phyloP scores from a whole-genome alignment of 2,797 vertebrate species.

The Enteromius mattozi region DNA sequence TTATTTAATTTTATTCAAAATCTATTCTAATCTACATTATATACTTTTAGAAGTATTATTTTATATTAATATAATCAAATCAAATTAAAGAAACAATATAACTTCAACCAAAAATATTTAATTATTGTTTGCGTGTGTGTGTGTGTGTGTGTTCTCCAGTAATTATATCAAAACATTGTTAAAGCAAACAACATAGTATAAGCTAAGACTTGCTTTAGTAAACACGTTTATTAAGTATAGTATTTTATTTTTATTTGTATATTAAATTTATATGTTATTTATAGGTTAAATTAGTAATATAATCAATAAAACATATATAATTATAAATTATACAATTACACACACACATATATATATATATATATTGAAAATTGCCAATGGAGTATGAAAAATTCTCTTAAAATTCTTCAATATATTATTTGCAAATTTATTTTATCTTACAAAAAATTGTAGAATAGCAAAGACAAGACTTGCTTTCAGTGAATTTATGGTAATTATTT shows the following conservation, averaged over 20 bases:
- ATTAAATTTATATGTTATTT: not conserved
- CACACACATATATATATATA: not conserved
- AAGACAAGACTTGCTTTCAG: not conserved
- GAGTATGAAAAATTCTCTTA: not conserved
- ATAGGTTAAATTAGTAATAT: not conserved
- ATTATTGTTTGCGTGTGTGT: not conserved
- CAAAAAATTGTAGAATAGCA: not conserved
- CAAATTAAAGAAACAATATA: conserved; percentile 3
- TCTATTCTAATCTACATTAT: not conserved
- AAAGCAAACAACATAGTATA: not conserved
- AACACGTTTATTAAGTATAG: not conserved
- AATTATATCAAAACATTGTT: not conserved
- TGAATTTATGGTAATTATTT: not conserved
- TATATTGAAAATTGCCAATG: not conserved
- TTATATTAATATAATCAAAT: not conserved
- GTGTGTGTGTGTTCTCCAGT: not conserved
- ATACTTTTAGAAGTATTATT: not conserved
- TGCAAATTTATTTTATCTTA: not conserved
- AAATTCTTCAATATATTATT: not conserved
- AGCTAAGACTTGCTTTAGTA: too few species aligned
- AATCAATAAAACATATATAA: not conserved
- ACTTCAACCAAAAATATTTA: not conserved
- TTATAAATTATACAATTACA: not conserved
- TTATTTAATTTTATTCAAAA: not conserved
- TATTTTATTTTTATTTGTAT: not conserved